phyloP scores from a whole-genome alignment of 2,888 invertebrate genomes.

The Catonia carolina region DNA sequence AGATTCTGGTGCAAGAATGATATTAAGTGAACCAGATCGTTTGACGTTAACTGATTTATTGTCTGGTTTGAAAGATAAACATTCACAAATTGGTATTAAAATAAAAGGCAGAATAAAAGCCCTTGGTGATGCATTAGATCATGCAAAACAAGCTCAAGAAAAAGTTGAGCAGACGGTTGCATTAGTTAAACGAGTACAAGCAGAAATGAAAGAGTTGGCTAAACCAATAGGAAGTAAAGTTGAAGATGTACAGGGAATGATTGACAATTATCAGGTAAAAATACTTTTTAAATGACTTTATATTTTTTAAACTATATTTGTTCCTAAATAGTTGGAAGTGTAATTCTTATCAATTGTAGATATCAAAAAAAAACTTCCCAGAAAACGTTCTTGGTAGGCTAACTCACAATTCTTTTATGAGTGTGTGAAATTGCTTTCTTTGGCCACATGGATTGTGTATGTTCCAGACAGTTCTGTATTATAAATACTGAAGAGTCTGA shows the following conservation, averaged over 20 bases:
- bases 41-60: slow-evolving; percentile 74
- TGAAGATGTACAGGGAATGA: slow-evolving; percentile 81
- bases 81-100: slow-evolving; percentile 61
- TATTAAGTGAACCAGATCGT: slow-evolving; percentile 79
- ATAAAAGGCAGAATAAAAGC: slow-evolving; percentile 69
- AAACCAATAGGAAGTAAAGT: slow-evolving; percentile 81
- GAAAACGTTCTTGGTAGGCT: no score
- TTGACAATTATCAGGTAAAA: slow-evolving; percentile 60
- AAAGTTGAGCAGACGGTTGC: slow-evolving; percentile 59
- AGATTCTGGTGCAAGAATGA: slow-evolving; percentile 70
- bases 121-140: slow-evolving; percentile 67
- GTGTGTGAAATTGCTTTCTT: no score
- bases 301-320: no score
- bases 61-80: slow-evolving; percentile 69
- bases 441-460: no score
- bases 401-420: no score
- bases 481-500: no score
- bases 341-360: no score
- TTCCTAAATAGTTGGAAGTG: no score
- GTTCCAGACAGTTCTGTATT: no score
- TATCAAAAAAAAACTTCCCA: no score
- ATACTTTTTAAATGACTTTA: no score
- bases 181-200: slow-evolving; percentile 60
- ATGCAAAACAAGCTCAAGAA: slow-evolving; percentile 62
- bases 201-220: slow-evolving; percentile 71